Evolutionary conservation across 1,140 invertebrate species (phyloP), one percentile per base, ranked within the genome.

Genomic region (Dendroctonus ponderosae): DNA sequence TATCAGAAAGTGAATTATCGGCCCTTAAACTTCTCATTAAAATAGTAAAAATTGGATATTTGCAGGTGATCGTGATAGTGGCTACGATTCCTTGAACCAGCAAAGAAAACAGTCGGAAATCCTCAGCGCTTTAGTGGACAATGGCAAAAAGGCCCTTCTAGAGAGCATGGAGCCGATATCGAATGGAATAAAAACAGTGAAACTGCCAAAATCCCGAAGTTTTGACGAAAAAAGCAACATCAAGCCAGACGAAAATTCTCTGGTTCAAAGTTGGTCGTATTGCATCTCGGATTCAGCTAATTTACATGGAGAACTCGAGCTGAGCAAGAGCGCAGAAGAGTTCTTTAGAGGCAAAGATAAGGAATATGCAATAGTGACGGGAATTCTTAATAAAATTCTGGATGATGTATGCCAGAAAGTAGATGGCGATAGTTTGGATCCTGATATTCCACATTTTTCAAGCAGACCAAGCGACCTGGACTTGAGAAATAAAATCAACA

Each of bases 241-340:
- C 14, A 74, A 73, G 56, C 52, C 63, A 5, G 60, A 69, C 14
- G 73, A 76, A 68, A 74, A 70, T 61, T 66, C 73, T 12, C 63
- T 78, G 12, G 76, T 78, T 7, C 77, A 79, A 51, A 78, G 77
- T 71, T 78, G 76, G 76, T 78, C 76, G 5, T 77, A 78, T 48
- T 73, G 69, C 14, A 73, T 76, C 38, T 76, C 75, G 0, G 78
- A 78, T 61, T 76, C 75, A 2, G 72, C 75, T 14, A 75, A 74
- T 61, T 49, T 74, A 12, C 70, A 73, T 61, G 51, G 65, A 43
- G 75, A 78, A 58, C 70, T 77, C 9, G 76, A 76, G 67, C 61
- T 76, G 0, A 77, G 74, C 49, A 77, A 72, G 42, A 69, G 74
- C 8, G 78, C 78, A 26, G 78, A 79, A 56, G 78, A 79, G 14